phyloP scores from a whole-genome alignment of 2,113 vertebrate genomes.

The Himantopus leucocephalus region DNA sequence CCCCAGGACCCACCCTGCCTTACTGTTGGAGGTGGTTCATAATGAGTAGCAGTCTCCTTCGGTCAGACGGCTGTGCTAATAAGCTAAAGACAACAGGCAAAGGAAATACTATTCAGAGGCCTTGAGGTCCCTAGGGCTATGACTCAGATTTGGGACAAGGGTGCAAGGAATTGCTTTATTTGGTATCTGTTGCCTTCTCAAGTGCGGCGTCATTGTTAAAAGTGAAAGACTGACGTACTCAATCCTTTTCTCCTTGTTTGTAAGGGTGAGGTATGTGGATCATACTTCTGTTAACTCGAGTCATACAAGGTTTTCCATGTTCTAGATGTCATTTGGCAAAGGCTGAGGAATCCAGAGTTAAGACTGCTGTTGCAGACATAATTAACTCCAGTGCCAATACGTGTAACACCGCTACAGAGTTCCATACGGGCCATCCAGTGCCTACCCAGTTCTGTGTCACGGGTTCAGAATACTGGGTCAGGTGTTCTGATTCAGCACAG shows the following conservation, averaged over 20 bases:
- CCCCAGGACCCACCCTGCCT: neutral
- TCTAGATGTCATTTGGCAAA: neutral
- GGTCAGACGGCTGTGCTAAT: conserved; percentile 15
- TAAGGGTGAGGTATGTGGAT: neutral
- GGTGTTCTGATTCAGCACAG: neutral
- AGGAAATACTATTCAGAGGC: conserved; percentile 41
- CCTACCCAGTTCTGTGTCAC: neutral
- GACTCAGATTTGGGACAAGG: conserved; percentile 50
- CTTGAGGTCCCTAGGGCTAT: conserved; percentile 18
- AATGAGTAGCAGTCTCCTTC: neutral
- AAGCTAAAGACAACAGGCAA: conserved; percentile 36
- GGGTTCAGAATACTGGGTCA: neutral
- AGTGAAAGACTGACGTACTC: neutral
- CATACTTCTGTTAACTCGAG: neutral
- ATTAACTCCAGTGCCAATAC: neutral
- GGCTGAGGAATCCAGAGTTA: neutral
- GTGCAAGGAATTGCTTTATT: conserved; percentile 54
- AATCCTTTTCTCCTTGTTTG: neutral
- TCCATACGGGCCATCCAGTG: neutral
- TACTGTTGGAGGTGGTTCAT: neutral
- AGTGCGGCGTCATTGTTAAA: neutral
- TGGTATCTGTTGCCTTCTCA: conserved; percentile 5
- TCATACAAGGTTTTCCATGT: neutral
- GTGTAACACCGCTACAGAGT: neutral
- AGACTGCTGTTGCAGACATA: neutral